Percentiles rank a stretch among this genome's conserved stretches.
These are phyloP conservation scores for Triplophysa dalaica DNA, from an alignment of 2,113 vertebrate species.

Conservation along the genomic window DNA sequence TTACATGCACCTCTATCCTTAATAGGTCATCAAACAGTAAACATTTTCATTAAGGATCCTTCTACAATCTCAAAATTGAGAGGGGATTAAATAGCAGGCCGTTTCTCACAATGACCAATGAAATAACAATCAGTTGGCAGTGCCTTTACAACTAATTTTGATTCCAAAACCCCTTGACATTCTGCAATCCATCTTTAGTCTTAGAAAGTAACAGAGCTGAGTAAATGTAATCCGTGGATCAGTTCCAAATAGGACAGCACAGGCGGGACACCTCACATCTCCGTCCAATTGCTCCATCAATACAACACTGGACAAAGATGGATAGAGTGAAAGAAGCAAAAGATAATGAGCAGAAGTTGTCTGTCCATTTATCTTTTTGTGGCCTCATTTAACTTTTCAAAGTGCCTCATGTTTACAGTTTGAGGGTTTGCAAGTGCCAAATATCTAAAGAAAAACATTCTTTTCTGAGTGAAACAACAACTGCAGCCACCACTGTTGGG, in stretches of 20 bases:
- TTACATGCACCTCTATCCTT: too few relatives aligned
- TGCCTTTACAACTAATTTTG: neutral
- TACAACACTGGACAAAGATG: slow-evolving; percentile 16
- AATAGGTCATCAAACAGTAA: too few relatives aligned
- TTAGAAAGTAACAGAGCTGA: slow-evolving; percentile 17
- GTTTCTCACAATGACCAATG: too few relatives aligned
- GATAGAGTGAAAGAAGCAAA: slow-evolving; percentile 8
- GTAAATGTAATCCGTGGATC: slow-evolving; percentile 22
- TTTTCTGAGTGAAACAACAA: neutral
- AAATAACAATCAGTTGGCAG: neutral
- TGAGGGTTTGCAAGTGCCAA: neutral
- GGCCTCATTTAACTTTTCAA: slow-evolving; percentile 5
- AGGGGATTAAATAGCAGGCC: too few relatives aligned
- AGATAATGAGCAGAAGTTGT: neutral
- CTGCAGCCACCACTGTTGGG: neutral
- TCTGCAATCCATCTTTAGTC: slow-evolving; percentile 28
- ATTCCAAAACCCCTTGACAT: slow-evolving; percentile 12
- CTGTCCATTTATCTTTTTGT: neutral
- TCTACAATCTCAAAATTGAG: too few relatives aligned
- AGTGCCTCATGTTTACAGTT: neutral
- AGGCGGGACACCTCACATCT: slow-evolving; percentile 4
- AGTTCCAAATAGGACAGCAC: slow-evolving; percentile 21
- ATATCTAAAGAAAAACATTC: neutral
- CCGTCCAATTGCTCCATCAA: neutral
- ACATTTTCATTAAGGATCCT: too few relatives aligned